Evolutionary conservation across 2,113 vertebrate species (phyloP), one percentile per base, ranked within the genome.

Genomic region (Sylvilagus bachmani): DNA sequence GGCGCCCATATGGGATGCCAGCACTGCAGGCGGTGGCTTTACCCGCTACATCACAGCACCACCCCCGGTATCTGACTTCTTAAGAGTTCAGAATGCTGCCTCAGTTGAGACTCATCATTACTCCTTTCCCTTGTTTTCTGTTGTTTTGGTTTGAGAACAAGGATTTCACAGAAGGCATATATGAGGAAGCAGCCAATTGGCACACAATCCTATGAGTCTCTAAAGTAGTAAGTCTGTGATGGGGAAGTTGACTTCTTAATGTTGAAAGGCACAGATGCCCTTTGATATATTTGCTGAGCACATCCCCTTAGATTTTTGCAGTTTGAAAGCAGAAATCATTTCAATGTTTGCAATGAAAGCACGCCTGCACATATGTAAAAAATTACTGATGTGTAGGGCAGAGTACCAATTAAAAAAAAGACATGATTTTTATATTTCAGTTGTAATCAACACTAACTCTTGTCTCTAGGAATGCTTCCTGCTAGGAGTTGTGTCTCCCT

Each of bases 241-340:
- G 80, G 44, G 49, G 53, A 79, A 27, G 51, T 95, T 97, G 66
- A 0, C 84, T 77, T 92, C 95, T 73, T 69, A 78, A 89, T 38
- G 71, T 38, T n/a, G 4, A 92, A 71, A 66, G 64, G 51, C 78
- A 33, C 55, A 62, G 21, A 88, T 89, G 70, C 2, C 83, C 49
- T 96, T 95, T 95, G 77, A 90, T 93, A 96, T 58, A 62, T 17
- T 90, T 93, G 66, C 24, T 29, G 69, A 88, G 64, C 9, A 58
- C 55, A 29, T 74, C 87, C 21, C 7, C 17, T 73, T 92, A 93
- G 27, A 87, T 87, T 92, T 93, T 53, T 93, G 29, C 89, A 95
- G 92, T 96, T 96, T 19, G n/a, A 51, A 92, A 92, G 25, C 95
- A 97, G 97, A 96, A 93, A 17, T 25, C 16, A 33, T 90, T 97